Conservation (phyloP, 2,888 invertebrate genomes). For the Chrysotoxum bicinctum region DNA sequence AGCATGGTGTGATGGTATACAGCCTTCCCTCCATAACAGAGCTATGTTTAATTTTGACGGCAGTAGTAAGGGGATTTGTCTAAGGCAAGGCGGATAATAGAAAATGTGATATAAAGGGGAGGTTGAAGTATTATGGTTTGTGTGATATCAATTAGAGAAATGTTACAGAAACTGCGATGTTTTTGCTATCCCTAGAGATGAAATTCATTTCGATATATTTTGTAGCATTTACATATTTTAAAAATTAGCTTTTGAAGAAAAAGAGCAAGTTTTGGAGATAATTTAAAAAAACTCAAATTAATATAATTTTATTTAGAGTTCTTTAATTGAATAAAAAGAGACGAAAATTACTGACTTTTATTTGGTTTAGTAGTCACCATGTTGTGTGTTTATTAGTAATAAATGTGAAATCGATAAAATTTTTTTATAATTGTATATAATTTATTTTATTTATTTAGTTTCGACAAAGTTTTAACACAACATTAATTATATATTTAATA, state of each 20-base stretch:
- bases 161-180: background rate
- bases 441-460: too few species aligned
- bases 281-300: too few species aligned
- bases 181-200: background rate
- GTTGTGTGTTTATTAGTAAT: too few species aligned
- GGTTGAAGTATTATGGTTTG: background rate
- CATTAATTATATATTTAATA: too few species aligned
- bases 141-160: constrained; percentile 16
- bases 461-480: too few species aligned
- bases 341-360: too few species aligned
- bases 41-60: constrained; percentile 22
- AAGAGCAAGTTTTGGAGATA: too few species aligned
- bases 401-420: too few species aligned
- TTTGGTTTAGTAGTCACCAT: too few species aligned
- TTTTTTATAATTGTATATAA: too few species aligned
- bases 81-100: background rate
- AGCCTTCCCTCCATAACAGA: background rate
- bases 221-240: background rate
- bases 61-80: background rate
- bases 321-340: too few species aligned
- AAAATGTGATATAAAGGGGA: background rate
- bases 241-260: background rate
- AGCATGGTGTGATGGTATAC: background rate
- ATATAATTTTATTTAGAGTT: too few species aligned
- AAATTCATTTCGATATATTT: background rate